Conservation (phyloP, 2,113 vertebrate species). For the Pristiophorus japonicus region DNA sequence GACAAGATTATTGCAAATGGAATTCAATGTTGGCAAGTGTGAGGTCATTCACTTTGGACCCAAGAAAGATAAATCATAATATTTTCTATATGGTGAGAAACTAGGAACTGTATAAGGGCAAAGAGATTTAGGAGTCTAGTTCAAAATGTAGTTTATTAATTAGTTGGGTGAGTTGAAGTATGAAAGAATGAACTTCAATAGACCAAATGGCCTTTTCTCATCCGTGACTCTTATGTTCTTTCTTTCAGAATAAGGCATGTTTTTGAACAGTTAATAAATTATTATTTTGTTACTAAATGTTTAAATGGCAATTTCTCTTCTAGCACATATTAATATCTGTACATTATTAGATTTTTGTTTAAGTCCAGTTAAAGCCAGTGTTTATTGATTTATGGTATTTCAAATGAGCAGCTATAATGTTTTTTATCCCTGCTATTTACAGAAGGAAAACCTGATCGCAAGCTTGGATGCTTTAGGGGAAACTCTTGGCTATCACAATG, state of each 20-base stretch:
- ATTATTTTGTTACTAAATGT: not conserved
- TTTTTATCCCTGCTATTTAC: slow-evolving; percentile 45
- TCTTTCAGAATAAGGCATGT: not conserved
- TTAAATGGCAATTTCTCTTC: not conserved
- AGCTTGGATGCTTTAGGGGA: slow-evolving; percentile 74
- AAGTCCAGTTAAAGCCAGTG: not conserved
- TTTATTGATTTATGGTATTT: not conserved
- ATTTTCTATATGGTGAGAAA: too few species aligned
- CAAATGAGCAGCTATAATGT: not conserved
- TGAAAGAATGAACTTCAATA: not conserved
- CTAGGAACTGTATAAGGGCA: too few species aligned
- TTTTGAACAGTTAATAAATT: not conserved
- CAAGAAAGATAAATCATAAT: too few species aligned
- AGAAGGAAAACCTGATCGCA: slow-evolving; percentile 73
- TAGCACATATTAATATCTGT: not conserved
- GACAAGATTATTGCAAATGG: too few species aligned
- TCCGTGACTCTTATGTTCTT: not conserved
- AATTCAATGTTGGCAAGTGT: too few species aligned
- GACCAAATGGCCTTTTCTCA: not conserved
- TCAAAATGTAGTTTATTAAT: not conserved
- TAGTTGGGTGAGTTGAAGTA: not conserved
- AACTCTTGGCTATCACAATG: slow-evolving; percentile 67
- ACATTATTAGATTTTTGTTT: slow-evolving; percentile 2
- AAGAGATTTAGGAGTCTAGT: not conserved
- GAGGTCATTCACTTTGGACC: too few species aligned